Percentiles rank a stretch among this genome's conserved stretches.
Evolutionary conservation across 2,113 vertebrate species (phyloP).

Genomic region (Crotophaga sulcirostris): DNA sequence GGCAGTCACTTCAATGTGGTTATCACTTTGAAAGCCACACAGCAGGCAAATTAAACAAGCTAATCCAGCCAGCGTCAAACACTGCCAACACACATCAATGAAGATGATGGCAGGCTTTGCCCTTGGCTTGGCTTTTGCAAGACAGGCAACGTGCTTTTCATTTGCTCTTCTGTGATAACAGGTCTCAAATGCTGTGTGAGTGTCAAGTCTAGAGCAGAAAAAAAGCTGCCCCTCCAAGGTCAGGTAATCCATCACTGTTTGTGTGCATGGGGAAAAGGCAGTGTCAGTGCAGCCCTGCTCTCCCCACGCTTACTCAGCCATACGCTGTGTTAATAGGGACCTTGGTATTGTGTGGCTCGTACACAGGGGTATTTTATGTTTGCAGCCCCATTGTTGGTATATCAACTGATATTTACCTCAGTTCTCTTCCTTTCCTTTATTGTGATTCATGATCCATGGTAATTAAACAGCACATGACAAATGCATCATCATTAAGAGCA

Average conservation of each 20-base stretch:
- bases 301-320: not conserved
- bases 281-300: not conserved
- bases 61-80: not conserved
- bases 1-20: not conserved
- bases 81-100: not conserved
- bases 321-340: not conserved
- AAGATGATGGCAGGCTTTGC: not conserved
- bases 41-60: conserved; percentile 6
- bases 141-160: not conserved
- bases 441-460: not conserved
- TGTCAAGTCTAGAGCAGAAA: not conserved
- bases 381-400: not conserved
- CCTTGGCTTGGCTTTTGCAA: not conserved
- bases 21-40: not conserved
- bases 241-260: not conserved
- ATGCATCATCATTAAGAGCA: not conserved
- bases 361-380: not conserved
- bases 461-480: conserved; percentile 36
- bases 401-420: not conserved
- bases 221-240: not conserved
- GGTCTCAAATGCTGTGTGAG: not conserved
- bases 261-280: not conserved
- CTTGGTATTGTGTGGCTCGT: not conserved
- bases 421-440: not conserved
- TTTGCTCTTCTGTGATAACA: not conserved